These are phyloP conservation scores for Mythimna lalbum DNA, from an alignment of 2,888 invertebrate species.

Conservation along the genomic window DNA sequence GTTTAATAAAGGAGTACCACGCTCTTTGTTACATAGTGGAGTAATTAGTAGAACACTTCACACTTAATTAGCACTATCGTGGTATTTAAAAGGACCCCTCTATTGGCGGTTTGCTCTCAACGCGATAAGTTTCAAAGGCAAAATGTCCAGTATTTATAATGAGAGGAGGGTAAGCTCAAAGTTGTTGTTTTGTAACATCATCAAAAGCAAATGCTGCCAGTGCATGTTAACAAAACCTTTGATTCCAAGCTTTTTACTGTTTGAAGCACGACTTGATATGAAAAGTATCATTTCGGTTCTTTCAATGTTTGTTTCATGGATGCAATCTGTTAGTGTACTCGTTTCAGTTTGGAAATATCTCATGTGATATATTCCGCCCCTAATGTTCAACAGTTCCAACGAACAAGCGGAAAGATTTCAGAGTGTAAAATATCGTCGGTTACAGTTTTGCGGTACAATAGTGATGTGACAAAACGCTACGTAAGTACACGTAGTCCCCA, in stretches of 20 bases:
- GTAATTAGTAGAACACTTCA: constrained; percentile 78
- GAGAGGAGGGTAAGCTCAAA: constrained; percentile 55
- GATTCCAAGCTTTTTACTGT: constrained; percentile 3
- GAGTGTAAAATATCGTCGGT: constrained; percentile 53
- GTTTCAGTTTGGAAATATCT: constrained; percentile 29
- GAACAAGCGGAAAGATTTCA: constrained; percentile 43
- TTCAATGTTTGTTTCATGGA: constrained; percentile 28
- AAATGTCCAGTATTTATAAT: constrained; percentile 66
- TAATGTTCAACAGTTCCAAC: constrained; percentile 36
- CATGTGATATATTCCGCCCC: constrained; percentile 16
- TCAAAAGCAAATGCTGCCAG: constrained; percentile 38
- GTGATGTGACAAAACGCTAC: constrained; percentile 48
- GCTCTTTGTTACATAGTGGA: constrained; percentile 70
- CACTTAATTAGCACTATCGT: constrained; percentile 78
- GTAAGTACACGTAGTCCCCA: constrained; percentile 49
- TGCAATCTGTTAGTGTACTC: not conserved
- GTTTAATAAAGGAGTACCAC: constrained; percentile 71
- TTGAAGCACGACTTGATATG: not conserved
- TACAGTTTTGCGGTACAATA: constrained; percentile 38
- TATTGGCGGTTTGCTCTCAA: constrained; percentile 48
- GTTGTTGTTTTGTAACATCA: constrained; percentile 49
- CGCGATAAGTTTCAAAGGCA: constrained; percentile 65
- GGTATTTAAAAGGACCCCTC: constrained; percentile 74
- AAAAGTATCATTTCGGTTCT: constrained; percentile 1
- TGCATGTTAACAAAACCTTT: constrained; percentile 31